Evolutionary conservation across 1,140 invertebrate species (phyloP), one percentile per base, ranked within the genome.

Genomic region (Steinernema feltiae): DNA sequence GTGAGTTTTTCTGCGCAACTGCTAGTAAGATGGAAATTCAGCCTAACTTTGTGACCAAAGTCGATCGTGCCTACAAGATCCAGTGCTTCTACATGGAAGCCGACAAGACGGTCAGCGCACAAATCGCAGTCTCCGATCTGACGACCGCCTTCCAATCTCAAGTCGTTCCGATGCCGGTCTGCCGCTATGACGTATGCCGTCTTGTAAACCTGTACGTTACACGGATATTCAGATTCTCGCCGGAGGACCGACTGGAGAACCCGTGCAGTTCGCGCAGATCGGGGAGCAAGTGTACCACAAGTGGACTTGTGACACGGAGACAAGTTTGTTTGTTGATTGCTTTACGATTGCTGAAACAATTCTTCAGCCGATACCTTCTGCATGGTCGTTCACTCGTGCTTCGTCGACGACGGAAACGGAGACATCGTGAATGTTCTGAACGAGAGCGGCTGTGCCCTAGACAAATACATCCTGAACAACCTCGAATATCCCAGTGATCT

Each of bases 81-180:
- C 79, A 80, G 70, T 80, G 79, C 76, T 80, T 80, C 79, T 80
- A 80, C 79, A 80, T 80, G 79, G 79, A 80, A 41, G 74, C 79
- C 32, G 79, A 80, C 72, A 80, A 80, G 72, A 80, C 79, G 48
- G 79, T 80, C 71, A 79, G 77, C 0, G 69, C 71, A 0, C 69
- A 80, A 27, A 80, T 80, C 48, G 79, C 80, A 74, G 79, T 80
- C 48, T 80, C 78, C 53, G 79, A 80, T 31, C 78, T 80, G 0
- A 80, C 79, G n/a, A 80, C 79, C 46, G 78, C 48, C 46, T 80
- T 80, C 79, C 79, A 80, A 32, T 80, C 78, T 17, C 79, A 80
- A 32, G 78, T 74, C 30, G 79, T 80, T 3, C 79, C 79, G 31
- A 80, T 80, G 79, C 79, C 79, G 18, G 72, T 80, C 35, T 80